Base-by-base conservation (phyloP, 2,797 vertebrate genomes). In the Onychomys arenicola region DNA sequence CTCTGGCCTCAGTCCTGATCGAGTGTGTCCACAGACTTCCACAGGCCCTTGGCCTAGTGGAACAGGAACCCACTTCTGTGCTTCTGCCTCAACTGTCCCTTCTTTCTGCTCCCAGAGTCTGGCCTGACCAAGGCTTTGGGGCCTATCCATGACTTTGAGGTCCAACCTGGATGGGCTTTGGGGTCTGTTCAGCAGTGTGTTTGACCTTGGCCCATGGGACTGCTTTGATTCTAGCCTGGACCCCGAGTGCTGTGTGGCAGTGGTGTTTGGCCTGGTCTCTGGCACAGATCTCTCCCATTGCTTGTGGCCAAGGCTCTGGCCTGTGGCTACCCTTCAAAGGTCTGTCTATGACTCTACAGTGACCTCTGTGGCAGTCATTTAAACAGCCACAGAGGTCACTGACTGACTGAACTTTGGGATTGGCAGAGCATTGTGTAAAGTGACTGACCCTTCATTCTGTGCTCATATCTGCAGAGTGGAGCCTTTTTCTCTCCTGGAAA, bases 341-440 rank as follows among this genome's bases (percentile, higher is more conserved):
- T 9, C n/a, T 2, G 11, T 5, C 3, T 40, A 11, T 3, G 19
- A 0, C 34, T 27, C 8, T 6, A 14, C 37, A 34, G 2, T 37
- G 82, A 32, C 32, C 69, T 49, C 16, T 40, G 84, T 19, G 69
- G 14, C 16, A 0, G n/a, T 55, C 11, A 37, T 52, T 76, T 17
- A 11, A 1, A 3, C 2, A 37, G 0, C 4, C 57, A 2, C 0
- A 0, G 29, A 17, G 6, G 9, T 1, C 23, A 29, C 21, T 0
- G 27, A 7, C 40, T 1, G 19, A 21, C 16, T 0, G 25, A 11
- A 5, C 63, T 71, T n/a, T 6, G 27, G 43, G 43, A 49, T 8
- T 0, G 13, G n/a, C 2, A 21, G 2, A 0, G 0, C 0, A 0
- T 63, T 8, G 6, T 49, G n/a, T 32, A 9, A 82, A 65, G 34